phyloP scores from a whole-genome alignment of 2,797 vertebrate genomes.

The Hippocampus kuda region DNA sequence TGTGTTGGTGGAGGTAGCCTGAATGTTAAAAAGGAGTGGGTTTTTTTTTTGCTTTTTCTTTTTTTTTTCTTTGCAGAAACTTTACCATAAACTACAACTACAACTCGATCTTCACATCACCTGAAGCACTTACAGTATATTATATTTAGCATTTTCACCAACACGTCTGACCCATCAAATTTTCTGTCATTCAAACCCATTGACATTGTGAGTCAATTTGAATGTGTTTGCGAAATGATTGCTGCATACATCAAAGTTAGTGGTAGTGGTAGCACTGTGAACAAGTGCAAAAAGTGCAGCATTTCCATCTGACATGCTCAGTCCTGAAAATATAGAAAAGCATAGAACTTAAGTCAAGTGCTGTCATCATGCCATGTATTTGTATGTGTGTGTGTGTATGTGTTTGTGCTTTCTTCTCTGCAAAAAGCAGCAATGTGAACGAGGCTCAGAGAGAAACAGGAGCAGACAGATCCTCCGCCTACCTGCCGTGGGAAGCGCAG shows the following conservation, averaged over 20 bases:
- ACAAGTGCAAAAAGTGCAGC: neutral
- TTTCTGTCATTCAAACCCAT: too few species aligned
- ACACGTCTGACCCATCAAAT: too few species aligned
- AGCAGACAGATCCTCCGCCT: constrained; percentile 75
- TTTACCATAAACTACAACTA: too few species aligned
- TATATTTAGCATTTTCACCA: too few species aligned
- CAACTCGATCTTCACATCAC: too few species aligned
- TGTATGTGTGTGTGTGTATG: constrained; percentile 2
- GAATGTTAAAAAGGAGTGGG: too few species aligned
- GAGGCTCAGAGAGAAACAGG: constrained; percentile 66
- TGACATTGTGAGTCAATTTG: too few species aligned
- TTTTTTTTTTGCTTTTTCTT: too few species aligned
- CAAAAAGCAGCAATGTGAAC: constrained; percentile 77
- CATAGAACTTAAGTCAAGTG: neutral
- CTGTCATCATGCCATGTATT: neutral
- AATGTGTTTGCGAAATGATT: too few species aligned
- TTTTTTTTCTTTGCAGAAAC: too few species aligned
- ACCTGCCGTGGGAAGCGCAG: constrained; percentile 49
- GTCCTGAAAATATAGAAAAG: neutral
- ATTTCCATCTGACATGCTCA: neutral
- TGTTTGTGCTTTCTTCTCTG: constrained; percentile 11
- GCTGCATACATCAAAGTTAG: neutral
- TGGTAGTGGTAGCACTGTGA: neutral
- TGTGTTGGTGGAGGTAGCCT: too few species aligned
- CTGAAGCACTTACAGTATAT: too few species aligned